These are phyloP conservation scores for Ctenosaura bakeri DNA, from an alignment of 2,797 vertebrate genomes.

Conservation along the genomic window DNA sequence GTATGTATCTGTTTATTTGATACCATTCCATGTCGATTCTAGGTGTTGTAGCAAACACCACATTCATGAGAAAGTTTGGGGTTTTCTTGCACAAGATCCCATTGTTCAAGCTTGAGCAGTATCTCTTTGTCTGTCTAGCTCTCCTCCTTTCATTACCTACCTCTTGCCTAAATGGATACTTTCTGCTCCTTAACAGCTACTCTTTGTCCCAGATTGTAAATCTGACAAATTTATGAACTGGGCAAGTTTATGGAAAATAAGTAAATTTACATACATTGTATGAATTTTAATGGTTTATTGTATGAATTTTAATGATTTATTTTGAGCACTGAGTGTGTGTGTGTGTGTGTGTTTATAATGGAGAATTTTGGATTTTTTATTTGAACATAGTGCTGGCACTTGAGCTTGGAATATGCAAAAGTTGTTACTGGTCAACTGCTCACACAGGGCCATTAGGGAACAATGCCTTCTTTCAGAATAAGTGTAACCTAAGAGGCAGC, in stretches of 20 bases:
- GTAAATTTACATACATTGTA: background rate
- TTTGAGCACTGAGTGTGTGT: background rate
- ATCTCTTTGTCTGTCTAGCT: background rate
- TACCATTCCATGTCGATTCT: background rate
- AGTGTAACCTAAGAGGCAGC: background rate
- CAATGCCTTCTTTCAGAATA: background rate
- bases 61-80: background rate
- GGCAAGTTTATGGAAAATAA: background rate
- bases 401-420: background rate
- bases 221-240: background rate
- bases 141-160: background rate
- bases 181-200: background rate
- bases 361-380: background rate
- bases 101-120: background rate
- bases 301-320: background rate
- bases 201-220: slow-evolving; percentile 18
- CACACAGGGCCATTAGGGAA: background rate
- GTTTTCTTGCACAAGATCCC: background rate
- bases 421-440: background rate
- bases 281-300: slow-evolving; percentile 1
- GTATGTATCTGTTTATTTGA: background rate
- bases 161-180: background rate
- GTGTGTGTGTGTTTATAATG: background rate
- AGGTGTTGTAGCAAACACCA: background rate
- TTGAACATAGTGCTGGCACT: background rate